Evolutionary conservation across 2,888 invertebrate species (phyloP), one percentile per base, ranked within the genome.

Genomic region (Crocallis elinguaria): DNA sequence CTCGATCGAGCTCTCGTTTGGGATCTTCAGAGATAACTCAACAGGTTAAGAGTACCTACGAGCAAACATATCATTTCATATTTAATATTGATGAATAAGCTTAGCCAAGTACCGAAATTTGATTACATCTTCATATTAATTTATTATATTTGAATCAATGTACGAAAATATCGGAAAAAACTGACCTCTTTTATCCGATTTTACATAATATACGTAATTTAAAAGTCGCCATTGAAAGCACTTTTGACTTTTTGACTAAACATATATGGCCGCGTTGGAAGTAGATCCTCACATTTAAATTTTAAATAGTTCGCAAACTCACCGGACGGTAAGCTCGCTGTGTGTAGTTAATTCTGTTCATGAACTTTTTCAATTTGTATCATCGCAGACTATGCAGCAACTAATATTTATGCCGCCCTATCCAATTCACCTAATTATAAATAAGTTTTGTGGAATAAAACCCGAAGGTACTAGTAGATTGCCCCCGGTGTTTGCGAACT

Each of bases 341-440:
- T 61, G 53, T 72, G 66, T 71, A 78, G 81, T 82, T 79, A 79
- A 77, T 79, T 79, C 68, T 69, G 71, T 76, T 71, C 57, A 73
- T 74, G 48, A 82, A 84, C 71, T 84, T 84, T 84, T 80, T 78
- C 74, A 80, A 83, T 83, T 82, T 81, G 75, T 79, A 79, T 78
- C 32, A 32, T 69, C 54, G 66, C 61, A 60, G 62, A 62, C 57
- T 42, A 59, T 71, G 69, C 70, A 68, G 50, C 54, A 19, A 49
- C 53, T 48, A 60, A 64, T 69, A 68, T 69, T 67, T 66, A 67
- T 72, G 62, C 62, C 66, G 52, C 49, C 49, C 55, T 66, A 48
- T 63, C 56, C 48, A 60, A 60, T 66, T 66, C 58, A 55, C 54
- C 57, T 59, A 64, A 62, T 60, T 63, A 48, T 43, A 58, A 63